Percentiles rank a stretch among this genome's conserved stretches.
Evolutionary conservation across 2,797 vertebrate genomes (phyloP).

Genomic region (Oreortyx pictus): DNA sequence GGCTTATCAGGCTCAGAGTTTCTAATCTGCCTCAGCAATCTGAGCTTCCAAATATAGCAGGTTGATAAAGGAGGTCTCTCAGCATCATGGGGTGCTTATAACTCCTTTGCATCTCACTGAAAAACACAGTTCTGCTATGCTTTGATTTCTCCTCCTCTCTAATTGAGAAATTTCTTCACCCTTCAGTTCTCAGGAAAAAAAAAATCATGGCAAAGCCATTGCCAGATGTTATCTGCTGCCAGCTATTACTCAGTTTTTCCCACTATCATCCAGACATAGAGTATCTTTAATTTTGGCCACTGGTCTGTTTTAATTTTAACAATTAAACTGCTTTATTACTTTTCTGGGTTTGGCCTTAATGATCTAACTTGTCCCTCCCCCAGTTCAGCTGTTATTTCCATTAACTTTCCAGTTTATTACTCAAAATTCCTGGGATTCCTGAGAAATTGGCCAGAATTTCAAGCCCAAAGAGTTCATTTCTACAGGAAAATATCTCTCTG

Average conservation of each 20-base stretch:
- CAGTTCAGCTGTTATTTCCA: not conserved
- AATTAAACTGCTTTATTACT: conserved; percentile 17
- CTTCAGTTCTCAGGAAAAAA: not conserved
- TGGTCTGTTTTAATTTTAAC: not conserved
- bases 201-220: not conserved
- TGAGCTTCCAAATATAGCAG: not conserved
- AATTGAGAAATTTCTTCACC: not conserved
- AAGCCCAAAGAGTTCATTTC: not conserved
- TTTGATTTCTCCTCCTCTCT: not conserved
- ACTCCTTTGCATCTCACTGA: not conserved
- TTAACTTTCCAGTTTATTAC: not conserved
- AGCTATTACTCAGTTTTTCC: not conserved
- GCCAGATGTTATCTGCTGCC: not conserved
- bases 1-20: not conserved
- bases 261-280: not conserved
- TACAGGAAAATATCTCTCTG: not conserved
- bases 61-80: not conserved
- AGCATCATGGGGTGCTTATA: not conserved
- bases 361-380: not conserved
- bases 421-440: not conserved
- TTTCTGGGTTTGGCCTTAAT: not conserved
- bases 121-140: not conserved
- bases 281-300: not conserved
- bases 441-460: not conserved
- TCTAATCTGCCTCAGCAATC: conserved; percentile 21